phyloP scores from a whole-genome alignment of 2,797 vertebrate genomes.

The Ibycter americanus region DNA sequence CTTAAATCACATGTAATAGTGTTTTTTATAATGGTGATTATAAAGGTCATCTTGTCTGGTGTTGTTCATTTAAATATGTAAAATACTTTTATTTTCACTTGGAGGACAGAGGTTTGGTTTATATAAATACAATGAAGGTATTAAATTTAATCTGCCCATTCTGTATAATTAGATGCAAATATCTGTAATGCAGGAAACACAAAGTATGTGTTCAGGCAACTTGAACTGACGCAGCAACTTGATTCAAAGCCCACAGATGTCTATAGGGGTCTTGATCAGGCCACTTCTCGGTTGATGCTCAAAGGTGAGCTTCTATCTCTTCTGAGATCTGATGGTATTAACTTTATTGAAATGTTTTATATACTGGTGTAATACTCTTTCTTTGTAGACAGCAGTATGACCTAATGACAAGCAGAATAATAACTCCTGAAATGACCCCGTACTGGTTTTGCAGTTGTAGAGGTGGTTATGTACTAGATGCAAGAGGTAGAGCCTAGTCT shows the following conservation, averaged over 20 bases:
- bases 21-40: conserved; percentile 44
- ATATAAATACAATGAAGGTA: not conserved
- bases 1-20: conserved; percentile 58
- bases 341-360: not conserved
- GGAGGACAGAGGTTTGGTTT: not conserved
- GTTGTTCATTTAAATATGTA: conserved; percentile 4
- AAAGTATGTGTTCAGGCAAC: not conserved
- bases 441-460: not conserved
- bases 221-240: not conserved
- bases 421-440: not conserved
- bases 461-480: not conserved
- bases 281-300: not conserved
- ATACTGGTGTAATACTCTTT: not conserved
- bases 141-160: not conserved
- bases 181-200: not conserved
- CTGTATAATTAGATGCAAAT: conserved; percentile 27
- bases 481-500: not conserved
- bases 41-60: conserved; percentile 58
- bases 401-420: not conserved
- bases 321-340: not conserved
- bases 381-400: not conserved
- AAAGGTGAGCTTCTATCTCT: not conserved
- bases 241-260: not conserved
- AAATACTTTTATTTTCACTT: conserved; percentile 5
- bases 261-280: not conserved